Conservation (phyloP, 2,888 invertebrate species). For the Cremastobaeus sp. region DNA sequence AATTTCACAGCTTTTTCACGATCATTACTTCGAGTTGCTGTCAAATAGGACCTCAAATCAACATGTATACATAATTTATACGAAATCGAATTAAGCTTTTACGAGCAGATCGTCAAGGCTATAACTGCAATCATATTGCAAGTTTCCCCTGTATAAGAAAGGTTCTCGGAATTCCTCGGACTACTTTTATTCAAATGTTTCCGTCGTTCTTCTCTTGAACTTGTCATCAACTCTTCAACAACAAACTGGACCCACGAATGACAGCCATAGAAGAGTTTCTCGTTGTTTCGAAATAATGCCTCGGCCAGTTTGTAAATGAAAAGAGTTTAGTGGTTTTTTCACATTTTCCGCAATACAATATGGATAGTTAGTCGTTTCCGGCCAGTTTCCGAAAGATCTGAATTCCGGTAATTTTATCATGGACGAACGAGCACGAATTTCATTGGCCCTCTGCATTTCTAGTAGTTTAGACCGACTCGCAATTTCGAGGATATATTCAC, state of each 20-base stretch:
- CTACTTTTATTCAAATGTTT: conserved; percentile 12
- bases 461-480: neutral
- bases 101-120: no score
- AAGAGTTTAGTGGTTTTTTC: conserved; percentile 37
- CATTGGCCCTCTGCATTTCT: neutral
- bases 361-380: conserved; percentile 38
- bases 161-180: no score
- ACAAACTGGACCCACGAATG: conserved; percentile 26
- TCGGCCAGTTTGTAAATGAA: conserved; percentile 30
- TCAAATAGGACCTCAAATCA: no score
- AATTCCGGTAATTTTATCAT: conserved; percentile 14
- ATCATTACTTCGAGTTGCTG: no score
- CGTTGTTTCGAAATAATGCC: conserved; percentile 36
- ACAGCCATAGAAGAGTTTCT: conserved; percentile 28
- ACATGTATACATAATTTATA: no score
- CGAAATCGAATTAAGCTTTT: no score
- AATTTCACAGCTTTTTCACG: no score
- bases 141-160: no score
- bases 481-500: no score
- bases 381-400: conserved; percentile 12
- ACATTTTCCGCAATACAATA: conserved; percentile 24
- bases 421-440: conserved; percentile 4
- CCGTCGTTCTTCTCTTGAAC: conserved; percentile 27
- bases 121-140: no score
- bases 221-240: conserved; percentile 46